Evolutionary conservation across 2,888 invertebrate species (phyloP).

Genomic region (Halocaridina rubra): DNA sequence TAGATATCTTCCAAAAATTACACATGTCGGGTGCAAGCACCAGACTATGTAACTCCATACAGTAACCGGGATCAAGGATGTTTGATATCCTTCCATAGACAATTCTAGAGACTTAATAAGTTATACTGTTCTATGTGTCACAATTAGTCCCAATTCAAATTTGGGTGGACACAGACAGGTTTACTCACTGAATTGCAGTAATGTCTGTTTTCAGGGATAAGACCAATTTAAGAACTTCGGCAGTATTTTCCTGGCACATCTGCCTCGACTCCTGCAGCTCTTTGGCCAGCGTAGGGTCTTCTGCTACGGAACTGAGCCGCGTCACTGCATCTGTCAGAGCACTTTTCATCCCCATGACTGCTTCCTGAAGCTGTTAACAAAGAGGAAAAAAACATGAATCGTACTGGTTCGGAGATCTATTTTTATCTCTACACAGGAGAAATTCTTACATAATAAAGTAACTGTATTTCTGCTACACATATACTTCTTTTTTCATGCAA

Average conservation of each 20-base stretch:
- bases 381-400: background rate
- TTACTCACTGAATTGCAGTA: conserved; percentile 63
- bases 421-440: background rate
- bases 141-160: too few species aligned
- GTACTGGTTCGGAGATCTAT: too few species aligned
- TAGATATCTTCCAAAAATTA: too few species aligned
- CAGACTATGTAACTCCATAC: too few species aligned
- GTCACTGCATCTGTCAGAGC: conserved; percentile 67
- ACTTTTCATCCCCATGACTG: conserved; percentile 67
- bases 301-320: conserved; percentile 65
- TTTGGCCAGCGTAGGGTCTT: conserved; percentile 65
- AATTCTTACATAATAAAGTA: background rate
- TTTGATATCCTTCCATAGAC: too few species aligned
- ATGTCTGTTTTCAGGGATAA: conserved; percentile 65
- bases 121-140: too few species aligned
- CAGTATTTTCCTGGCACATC: conserved; percentile 66
- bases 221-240: conserved; percentile 66
- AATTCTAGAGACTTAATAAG: too few species aligned
- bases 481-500: background rate
- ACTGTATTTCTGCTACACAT: background rate
- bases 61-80: too few species aligned
- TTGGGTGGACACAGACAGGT: too few species aligned
- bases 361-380: conserved; percentile 65
- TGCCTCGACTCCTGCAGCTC: conserved; percentile 65
- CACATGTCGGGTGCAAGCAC: too few species aligned